Conservation (phyloP, 1,140 invertebrate genomes). For the Danaus melanippus region DNA sequence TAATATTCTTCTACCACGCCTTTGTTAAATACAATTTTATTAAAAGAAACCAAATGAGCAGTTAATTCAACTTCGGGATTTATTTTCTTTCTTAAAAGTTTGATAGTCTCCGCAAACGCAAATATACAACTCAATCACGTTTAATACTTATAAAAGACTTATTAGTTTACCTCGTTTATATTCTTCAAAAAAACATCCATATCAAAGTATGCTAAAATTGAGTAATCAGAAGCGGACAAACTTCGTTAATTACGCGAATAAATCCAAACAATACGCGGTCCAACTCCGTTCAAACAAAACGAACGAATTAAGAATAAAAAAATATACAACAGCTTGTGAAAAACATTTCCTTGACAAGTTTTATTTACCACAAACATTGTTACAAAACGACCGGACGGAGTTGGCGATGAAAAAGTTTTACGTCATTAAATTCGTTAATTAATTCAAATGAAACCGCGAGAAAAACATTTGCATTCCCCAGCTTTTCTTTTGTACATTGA, state of each 20-base stretch:
- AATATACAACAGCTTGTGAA: constrained; percentile 51
- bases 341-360: constrained; percentile 69
- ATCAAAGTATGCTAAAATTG: constrained; percentile 13
- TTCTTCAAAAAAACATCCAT: no score
- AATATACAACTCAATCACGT: no score
- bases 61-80: not conserved
- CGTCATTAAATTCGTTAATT: constrained; percentile 68
- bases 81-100: no score
- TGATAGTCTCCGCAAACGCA: no score
- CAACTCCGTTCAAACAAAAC: constrained; percentile 40
- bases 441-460: constrained; percentile 69
- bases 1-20: constrained; percentile 17
- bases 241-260: constrained; percentile 68
- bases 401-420: constrained; percentile 51
- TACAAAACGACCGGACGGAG: constrained; percentile 37
- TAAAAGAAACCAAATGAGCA: constrained; percentile 7
- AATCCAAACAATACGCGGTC: constrained; percentile 56
- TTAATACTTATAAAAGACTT: no score
- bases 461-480: constrained; percentile 58
- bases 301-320: constrained; percentile 57
- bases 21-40: constrained; percentile 12
- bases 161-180: no score
- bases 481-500: constrained; percentile 39
- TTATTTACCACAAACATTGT: constrained; percentile 69
- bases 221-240: constrained; percentile 58